These are phyloP conservation scores for Halichondria panicea DNA, from an alignment of 37 sponge, comb jelly and placozoan genomes.

Conservation along the genomic window DNA sequence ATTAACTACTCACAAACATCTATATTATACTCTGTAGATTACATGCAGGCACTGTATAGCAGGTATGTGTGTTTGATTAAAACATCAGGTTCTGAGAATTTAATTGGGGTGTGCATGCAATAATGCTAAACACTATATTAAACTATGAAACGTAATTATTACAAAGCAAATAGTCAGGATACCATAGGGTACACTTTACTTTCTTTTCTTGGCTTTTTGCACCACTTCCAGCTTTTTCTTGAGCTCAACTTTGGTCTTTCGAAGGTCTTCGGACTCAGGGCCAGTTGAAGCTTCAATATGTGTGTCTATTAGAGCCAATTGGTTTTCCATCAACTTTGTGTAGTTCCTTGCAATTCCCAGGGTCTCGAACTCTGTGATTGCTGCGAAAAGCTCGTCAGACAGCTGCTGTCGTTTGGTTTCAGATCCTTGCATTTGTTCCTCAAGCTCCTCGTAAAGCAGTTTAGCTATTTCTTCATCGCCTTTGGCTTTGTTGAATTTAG, in stretches of 20 bases:
- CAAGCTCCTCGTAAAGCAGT: not conserved
- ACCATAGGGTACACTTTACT: no score
- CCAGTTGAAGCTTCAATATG: conserved; percentile 9
- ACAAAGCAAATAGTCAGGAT: no score
- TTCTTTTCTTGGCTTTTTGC: not conserved
- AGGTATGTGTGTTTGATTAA: no score
- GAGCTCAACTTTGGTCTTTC: not conserved
- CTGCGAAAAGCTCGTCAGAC: not conserved
- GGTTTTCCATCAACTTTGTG: conserved; percentile 15
- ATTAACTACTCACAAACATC: no score
- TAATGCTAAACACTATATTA: no score
- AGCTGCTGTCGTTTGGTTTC: conserved; percentile 11
- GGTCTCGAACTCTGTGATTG: conserved; percentile 18
- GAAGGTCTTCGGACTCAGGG: not conserved
- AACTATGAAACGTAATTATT: no score
- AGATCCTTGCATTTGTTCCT: not conserved
- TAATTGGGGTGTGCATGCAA: no score
- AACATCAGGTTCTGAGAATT: no score
- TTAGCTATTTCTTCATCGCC: conserved; percentile 11
- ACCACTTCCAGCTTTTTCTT: not conserved
- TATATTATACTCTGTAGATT: no score
- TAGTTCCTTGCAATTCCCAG: conserved; percentile 30
- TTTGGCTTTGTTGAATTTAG: conserved; percentile 22
- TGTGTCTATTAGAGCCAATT: conserved; percentile 6
- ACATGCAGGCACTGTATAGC: no score